These are phyloP conservation scores for Formicarius rufipectus DNA, from an alignment of 2,113 vertebrate species.

Conservation along the genomic window DNA sequence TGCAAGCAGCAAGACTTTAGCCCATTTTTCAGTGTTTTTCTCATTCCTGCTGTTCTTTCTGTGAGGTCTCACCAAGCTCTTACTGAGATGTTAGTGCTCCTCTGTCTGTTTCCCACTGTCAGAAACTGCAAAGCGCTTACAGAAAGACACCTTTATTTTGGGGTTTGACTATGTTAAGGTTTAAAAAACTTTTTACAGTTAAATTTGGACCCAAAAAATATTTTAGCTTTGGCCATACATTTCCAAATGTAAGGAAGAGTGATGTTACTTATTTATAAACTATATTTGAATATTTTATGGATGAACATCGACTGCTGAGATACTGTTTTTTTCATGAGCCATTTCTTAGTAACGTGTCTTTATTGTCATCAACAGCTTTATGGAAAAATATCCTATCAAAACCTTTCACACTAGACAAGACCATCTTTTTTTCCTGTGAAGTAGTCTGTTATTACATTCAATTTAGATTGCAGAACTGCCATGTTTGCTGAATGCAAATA, in stretches of 20 bases:
- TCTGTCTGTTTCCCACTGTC: not conserved
- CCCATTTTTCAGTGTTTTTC: conserved; percentile 1
- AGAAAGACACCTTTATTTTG: not conserved
- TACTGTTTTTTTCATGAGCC: not conserved
- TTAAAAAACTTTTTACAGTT: not conserved
- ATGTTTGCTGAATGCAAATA: not conserved
- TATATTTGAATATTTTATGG: not conserved
- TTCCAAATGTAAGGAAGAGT: not conserved
- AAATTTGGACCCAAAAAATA: not conserved
- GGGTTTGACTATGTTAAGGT: not conserved
- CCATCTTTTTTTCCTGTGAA: not conserved
- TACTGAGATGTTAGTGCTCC: not conserved
- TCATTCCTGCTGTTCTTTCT: not conserved
- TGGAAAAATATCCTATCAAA: not conserved
- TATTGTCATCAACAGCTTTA: not conserved
- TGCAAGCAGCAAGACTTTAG: not conserved
- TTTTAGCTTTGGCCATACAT: not conserved
- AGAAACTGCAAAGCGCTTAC: not conserved
- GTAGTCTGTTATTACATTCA: not conserved
- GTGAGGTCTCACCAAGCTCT: not conserved
- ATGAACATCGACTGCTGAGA: not conserved
- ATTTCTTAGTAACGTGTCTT: not conserved
- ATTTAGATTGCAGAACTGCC: not conserved
- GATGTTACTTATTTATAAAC: not conserved
- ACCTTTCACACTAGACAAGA: not conserved